Percentiles rank a stretch among this genome's conserved stretches.
Evolutionary conservation across 2,888 invertebrate genomes (phyloP).

Genomic region (Nemotelus nigrinus): DNA sequence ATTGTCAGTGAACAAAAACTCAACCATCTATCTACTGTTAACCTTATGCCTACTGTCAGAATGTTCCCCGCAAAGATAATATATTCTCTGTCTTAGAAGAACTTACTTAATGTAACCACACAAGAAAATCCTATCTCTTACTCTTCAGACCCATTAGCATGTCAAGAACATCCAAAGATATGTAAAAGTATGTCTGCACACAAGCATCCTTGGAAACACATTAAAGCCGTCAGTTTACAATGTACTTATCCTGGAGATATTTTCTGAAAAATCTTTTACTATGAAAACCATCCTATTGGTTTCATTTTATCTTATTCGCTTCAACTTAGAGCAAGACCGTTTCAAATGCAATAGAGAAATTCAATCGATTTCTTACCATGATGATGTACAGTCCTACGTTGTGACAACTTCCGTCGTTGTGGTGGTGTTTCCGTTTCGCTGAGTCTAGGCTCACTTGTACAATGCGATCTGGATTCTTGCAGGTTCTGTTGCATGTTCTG

Average conservation of each 20-base stretch:
- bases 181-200: too few relatives aligned
- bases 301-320: background rate
- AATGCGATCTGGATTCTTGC: slow-evolving; percentile 66
- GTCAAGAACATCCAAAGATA: background rate
- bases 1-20: too few relatives aligned
- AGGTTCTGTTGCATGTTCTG: slow-evolving; percentile 59
- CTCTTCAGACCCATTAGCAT: background rate
- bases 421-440: slow-evolving; percentile 72
- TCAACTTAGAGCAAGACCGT: too few relatives aligned
- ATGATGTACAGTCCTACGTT: slow-evolving; percentile 62
- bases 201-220: background rate
- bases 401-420: slow-evolving; percentile 63
- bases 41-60: too few relatives aligned
- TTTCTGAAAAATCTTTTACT: background rate
- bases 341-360: background rate
- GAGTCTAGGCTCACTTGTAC: slow-evolving; percentile 73
- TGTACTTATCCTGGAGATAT: background rate
- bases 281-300: background rate
- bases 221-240: slow-evolving; percentile 13
- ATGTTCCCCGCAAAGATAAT: too few relatives aligned
- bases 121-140: background rate
- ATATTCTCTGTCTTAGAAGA: too few relatives aligned
- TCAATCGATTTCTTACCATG: slow-evolving; percentile 57
- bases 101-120: background rate
- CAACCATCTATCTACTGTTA: too few relatives aligned